Evolutionary conservation across 2,113 vertebrate species (phyloP), one percentile per base, ranked within the genome.

Genomic region (Pseudorectes ferrugineus): DNA sequence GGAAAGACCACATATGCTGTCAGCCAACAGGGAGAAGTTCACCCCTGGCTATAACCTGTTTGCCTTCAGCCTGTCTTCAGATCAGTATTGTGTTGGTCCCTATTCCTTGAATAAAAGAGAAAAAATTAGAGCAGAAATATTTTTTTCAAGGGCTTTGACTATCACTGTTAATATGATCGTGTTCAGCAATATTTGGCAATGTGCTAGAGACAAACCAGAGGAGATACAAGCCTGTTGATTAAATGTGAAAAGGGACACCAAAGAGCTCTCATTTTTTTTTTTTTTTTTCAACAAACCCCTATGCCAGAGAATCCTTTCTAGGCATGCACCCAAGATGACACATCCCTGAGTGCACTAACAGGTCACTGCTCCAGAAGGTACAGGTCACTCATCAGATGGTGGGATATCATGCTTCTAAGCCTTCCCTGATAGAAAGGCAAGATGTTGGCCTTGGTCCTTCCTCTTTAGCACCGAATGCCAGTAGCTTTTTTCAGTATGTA

Each of bases 321-420:
- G 55, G 33, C 38, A 21, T 24, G 25, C 12, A 67, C 5, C 7
- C 1, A 4, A 65, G 46, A 70, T 54, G 20, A 10, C 29, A 48
- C 19, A 75, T 35, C 16, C 24, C 40, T 35, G 43, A 72, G 12
- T 13, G 6, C 38, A 46, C 33, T 62, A 57, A 28, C 10, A 70
- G 36, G 40, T 35, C 38, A 33, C 28, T 71, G 24, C 31, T 91
- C 26, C 72, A 76, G 42, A 76, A 93, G 40, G 33, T 33, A 28
- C 36, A 72, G 29, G 36, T 43, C 43, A 48, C 36, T 82, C 0
- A 0, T 58, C 72, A 58, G 49, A 29, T 1, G 0, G 13, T 43
- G 18, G 35, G 35, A 58, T 25, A 21, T n/a, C 7, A 13, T 17
- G 29, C 11, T 76, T 18, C 62, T 68, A 79, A 90, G 43, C 15